Base-by-base conservation (phyloP, 2,113 vertebrate genomes). In the Tylochromis polylepis region DNA sequence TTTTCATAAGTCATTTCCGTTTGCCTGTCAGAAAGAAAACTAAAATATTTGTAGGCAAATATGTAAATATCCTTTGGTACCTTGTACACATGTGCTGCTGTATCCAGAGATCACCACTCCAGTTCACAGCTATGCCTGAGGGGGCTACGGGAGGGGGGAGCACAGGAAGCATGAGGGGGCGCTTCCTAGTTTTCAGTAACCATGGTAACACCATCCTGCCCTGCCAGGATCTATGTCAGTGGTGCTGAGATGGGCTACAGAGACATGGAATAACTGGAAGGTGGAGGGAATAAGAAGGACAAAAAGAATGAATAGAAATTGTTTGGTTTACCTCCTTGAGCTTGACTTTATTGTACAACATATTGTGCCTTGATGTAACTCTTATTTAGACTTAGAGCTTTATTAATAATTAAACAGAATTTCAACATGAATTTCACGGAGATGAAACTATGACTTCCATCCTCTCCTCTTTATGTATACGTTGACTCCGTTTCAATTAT, bases 201-300 rank as follows among this genome's bases (percentile, higher is more conserved):
- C 92, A 94, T 94, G 91, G 94, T 89, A 94, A 95, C 93, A 92
- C 36, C 56, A 53, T 88, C 86, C 89, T 89, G 83, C 88, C 88
- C 89, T 92, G 59, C 84, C 83, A 88, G 90, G 87, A 92, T 94
- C 82, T 87, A 81, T 94, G 87, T 88, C 85, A 90, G 84, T 84
- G 58, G 82, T 72, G 51, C 77, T 88, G 81, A 89, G 86, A 86
- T 56, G 84, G 85, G 70, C 41, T 75, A 36, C 6, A 24, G 77
- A 82, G 67, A 85, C 84, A 60, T n/a, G 18, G 43, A 20, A 58
- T 56, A 31, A 84, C 16, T 29, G 51, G 49, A 81, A 65, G 29
- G 22, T 29, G 31, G 79, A 57, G 9, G 4, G 20, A 36, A 81
- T 38, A 31, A 2, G 41, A n/a, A 20, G 31, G 22, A 41, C 15